Evolutionary conservation across 1,140 invertebrate genomes (phyloP).

Genomic region (Drosophila sp.): DNA sequence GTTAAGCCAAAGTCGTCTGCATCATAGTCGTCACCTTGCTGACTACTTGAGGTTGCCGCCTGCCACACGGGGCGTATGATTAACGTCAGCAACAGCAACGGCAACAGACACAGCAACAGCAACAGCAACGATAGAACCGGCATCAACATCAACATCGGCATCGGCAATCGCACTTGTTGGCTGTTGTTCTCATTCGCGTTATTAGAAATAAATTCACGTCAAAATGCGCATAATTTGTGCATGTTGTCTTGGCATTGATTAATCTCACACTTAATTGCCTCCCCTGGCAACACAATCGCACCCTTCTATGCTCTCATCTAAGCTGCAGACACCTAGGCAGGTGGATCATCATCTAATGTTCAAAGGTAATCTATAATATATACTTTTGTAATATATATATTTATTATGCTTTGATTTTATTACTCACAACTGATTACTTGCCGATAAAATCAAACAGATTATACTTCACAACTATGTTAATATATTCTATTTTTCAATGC

Average conservation of each 20-base stretch:
- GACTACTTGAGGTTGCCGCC: constrained; percentile 36
- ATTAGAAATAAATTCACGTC: constrained; percentile 76
- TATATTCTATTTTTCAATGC: too few species aligned
- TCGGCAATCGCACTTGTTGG: constrained; percentile 69
- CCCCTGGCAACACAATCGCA: constrained; percentile 22
- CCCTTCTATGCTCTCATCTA: neutral
- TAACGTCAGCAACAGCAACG: constrained; percentile 66
- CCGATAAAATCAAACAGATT: neutral
- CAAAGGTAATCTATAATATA: neutral
- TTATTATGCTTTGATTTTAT: neutral
- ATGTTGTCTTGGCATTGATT: constrained; percentile 79
- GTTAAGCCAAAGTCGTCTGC: constrained; percentile 68
- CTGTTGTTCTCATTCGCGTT: constrained; percentile 38
- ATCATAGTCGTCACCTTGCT: constrained; percentile 52
- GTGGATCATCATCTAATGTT: constrained; percentile 22
- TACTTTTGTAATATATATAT: constrained; percentile 3
- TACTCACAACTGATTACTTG: neutral
- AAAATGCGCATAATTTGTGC: constrained; percentile 74
- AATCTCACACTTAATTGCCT: constrained; percentile 73
- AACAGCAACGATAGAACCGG: constrained; percentile 26
- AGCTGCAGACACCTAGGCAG: constrained; percentile 28
- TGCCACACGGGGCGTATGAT: constrained; percentile 74
- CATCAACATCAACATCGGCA: constrained; percentile 18
- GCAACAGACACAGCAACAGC: constrained; percentile 33
- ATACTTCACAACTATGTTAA: too few species aligned